phyloP scores from a whole-genome alignment of 2,888 invertebrate species.

The Parnassius apollo region DNA sequence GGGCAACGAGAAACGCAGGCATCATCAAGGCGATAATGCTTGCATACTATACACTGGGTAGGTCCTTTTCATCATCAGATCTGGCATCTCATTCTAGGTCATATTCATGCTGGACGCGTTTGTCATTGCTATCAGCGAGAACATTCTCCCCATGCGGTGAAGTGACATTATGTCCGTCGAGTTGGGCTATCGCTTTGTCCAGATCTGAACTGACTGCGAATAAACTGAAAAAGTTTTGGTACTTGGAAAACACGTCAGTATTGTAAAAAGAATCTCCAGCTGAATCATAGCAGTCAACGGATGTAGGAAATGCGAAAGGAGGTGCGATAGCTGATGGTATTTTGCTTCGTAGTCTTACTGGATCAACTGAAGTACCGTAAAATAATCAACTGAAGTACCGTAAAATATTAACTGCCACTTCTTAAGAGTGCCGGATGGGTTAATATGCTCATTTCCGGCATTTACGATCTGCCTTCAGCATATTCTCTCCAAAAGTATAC shows the following conservation, averaged over 20 bases:
- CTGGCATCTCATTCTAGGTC: slow-evolving; percentile 91
- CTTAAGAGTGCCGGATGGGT: slow-evolving; percentile 92
- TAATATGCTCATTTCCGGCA: slow-evolving; percentile 89
- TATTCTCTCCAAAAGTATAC: slow-evolving; percentile 99
- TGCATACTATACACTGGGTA: slow-evolving; percentile 91
- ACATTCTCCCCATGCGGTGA: slow-evolving; percentile 82
- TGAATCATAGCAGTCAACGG: slow-evolving; percentile 83
- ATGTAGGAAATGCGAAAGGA: slow-evolving; percentile 84
- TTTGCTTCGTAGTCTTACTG: slow-evolving; percentile 85
- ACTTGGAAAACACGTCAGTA: slow-evolving; percentile 85
- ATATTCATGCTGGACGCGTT: slow-evolving; percentile 85
- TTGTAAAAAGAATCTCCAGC: slow-evolving; percentile 84
- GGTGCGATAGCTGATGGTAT: slow-evolving; percentile 74
- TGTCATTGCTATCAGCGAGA: slow-evolving; percentile 83
- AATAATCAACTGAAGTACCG: slow-evolving; percentile 92
- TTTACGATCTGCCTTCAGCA: slow-evolving; percentile 90
- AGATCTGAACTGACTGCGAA: slow-evolving; percentile 90
- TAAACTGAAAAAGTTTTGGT: slow-evolving; percentile 89
- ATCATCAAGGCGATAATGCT: slow-evolving; percentile 89
- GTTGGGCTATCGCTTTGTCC: slow-evolving; percentile 87
- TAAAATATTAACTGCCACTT: slow-evolving; percentile 99
- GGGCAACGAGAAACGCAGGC: slow-evolving; percentile 93
- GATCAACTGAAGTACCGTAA: no score
- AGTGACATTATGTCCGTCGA: slow-evolving; percentile 86
- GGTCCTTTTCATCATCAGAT: slow-evolving; percentile 94